A percentile compares a stretch with the other conserved stretches of the same genome.
These are phyloP conservation scores for Crioceris asparagi DNA, from an alignment of 2,888 invertebrate genomes.

Conservation along the genomic window DNA sequence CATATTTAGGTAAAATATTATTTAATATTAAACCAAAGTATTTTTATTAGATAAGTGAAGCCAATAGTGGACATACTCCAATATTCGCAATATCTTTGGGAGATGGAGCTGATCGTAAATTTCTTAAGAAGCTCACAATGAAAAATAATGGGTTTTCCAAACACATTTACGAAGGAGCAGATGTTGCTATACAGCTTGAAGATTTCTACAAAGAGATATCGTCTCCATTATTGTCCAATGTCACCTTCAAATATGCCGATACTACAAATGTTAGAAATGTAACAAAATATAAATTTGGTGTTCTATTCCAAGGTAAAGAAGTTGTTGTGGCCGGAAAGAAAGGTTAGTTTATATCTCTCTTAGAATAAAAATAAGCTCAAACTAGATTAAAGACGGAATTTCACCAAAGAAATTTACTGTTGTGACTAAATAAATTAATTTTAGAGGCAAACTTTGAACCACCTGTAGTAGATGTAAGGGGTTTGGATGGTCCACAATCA, in stretches of 20 bases:
- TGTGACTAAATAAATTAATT: slow-evolving; percentile 1
- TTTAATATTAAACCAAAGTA: no score
- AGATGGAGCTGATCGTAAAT: slow-evolving; percentile 52
- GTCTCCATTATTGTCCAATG: slow-evolving; percentile 54
- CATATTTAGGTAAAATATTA: no score
- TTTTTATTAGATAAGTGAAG: slow-evolving; percentile 36
- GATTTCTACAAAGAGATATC: slow-evolving; percentile 59
- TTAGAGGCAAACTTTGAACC: slow-evolving; percentile 21
- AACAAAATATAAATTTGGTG: slow-evolving; percentile 46
- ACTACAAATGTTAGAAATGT: slow-evolving; percentile 47
- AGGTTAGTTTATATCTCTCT: no score
- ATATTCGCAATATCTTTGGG: slow-evolving; percentile 65
- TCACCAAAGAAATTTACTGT: no score
- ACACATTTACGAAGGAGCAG: slow-evolving; percentile 62
- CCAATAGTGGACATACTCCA: slow-evolving; percentile 40
- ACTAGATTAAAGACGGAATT: no score
- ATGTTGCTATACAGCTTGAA: slow-evolving; percentile 54
- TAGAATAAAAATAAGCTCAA: no score
- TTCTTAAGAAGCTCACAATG: slow-evolving; percentile 53
- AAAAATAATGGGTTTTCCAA: slow-evolving; percentile 57
- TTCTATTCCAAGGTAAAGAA: slow-evolving; percentile 53
- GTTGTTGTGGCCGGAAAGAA: slow-evolving; percentile 49
- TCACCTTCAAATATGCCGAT: slow-evolving; percentile 50
- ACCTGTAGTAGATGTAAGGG: slow-evolving; percentile 19
- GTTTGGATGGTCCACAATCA: slow-evolving; percentile 21